phyloP scores from a whole-genome alignment of 2,797 vertebrate species.

The Tenualosa ilisha region DNA sequence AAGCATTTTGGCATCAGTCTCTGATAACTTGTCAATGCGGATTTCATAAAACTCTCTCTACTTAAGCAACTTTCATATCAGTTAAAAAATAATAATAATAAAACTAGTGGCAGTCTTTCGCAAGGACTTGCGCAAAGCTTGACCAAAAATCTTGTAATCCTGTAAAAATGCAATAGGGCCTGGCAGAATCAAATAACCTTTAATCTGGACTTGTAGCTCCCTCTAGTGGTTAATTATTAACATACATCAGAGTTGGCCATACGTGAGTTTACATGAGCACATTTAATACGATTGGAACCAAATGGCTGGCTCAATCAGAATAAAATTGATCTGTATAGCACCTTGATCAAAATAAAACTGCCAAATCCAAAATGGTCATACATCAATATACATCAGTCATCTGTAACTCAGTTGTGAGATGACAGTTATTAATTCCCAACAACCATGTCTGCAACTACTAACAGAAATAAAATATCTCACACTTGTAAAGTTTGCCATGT shows the following conservation, averaged over 20 bases:
- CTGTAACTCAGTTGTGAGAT: too few relatives aligned
- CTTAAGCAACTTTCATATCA: neutral
- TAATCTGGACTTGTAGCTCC: neutral
- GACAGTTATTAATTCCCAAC: too few relatives aligned
- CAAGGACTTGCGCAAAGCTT: neutral
- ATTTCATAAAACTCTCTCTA: neutral
- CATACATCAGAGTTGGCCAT: neutral
- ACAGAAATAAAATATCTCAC: too few relatives aligned
- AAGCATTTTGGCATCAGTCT: constrained; percentile 57
- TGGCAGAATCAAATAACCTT: neutral
- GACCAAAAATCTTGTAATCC: neutral
- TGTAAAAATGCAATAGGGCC: neutral
- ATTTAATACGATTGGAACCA: too few relatives aligned
- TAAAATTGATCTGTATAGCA: too few relatives aligned
- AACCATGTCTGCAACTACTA: too few relatives aligned
- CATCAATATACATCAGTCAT: too few relatives aligned
- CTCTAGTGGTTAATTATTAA: neutral
- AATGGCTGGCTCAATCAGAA: too few relatives aligned
- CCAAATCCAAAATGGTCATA: too few relatives aligned
- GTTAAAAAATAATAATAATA: neutral
- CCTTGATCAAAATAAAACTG: too few relatives aligned
- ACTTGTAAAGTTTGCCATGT: too few relatives aligned
- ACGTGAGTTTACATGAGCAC: too few relatives aligned
- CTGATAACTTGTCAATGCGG: neutral
- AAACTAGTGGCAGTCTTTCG: neutral